Evolutionary conservation across 2,113 vertebrate species (phyloP), one percentile per base, ranked within the genome.

Genomic region (Epinephelus cyanopodus): DNA sequence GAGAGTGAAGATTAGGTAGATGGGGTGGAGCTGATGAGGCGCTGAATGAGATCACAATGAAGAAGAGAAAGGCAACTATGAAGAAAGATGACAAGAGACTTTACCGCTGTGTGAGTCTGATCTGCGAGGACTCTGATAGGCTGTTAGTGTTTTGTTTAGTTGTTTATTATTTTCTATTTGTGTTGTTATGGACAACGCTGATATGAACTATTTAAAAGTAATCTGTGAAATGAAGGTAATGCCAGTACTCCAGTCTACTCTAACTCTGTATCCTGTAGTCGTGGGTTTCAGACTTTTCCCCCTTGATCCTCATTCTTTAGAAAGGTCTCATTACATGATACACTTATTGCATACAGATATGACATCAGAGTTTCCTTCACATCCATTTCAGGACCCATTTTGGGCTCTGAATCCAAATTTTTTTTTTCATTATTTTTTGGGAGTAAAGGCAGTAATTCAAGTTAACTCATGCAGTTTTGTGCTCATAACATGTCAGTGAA

Each of bases 131-230:
- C 90, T 92, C 67, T 67, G 74, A 90, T 74, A 68, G 89, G 87
- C 68, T 90, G 78, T 88, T 88, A 69, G 82, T 81, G 71, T 91
- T 86, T 85, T 85, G 39, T 78, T 86, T 84, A 61, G 79, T 66
- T 88, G 75, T 88, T 83, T 86, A 58, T 76, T 90, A 53, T 84
- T 87, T 82, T 83, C 52, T 60, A 45, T 89, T 80, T 77, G 68
- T 85, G 71, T 81, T 87, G 62, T 84, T 83, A 81, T 68, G 73
- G 65, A 63, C 84, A 84, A 90, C 57, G 66, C 75, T 87, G 80
- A 78, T 85, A 89, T 90, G 91, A 90, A 91, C 85, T 95, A 95
- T 95, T 95, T 94, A 95, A 94, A 83, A 90, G 84, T 91, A 70
- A 92, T 93, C 89, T 94, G 90, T 90, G 90, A 92, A 92, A 81